These are phyloP conservation scores for Margaritifera margaritifera DNA, from an alignment of 2,888 invertebrate species.

Conservation along the genomic window DNA sequence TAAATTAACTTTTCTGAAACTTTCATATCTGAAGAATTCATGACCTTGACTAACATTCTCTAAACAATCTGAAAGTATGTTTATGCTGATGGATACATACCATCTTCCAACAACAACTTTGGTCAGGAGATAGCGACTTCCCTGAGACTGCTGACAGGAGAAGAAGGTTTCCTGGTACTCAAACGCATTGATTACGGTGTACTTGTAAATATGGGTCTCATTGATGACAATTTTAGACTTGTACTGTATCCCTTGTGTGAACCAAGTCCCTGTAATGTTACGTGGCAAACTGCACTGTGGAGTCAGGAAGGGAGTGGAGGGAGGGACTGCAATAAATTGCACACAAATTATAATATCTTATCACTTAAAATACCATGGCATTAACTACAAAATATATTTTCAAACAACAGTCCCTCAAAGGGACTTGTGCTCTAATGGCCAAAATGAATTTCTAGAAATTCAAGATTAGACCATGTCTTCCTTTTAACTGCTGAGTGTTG, in stretches of 20 bases:
- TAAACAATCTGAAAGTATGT: too few species aligned
- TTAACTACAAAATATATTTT: not conserved
- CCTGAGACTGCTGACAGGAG: conserved; percentile 93
- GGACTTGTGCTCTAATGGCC: too few species aligned
- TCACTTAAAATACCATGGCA: not conserved
- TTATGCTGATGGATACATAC: conserved; percentile 72
- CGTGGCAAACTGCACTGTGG: conserved; percentile 94
- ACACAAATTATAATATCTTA: not conserved
- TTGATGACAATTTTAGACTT: conserved; percentile 91
- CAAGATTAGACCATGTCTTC: too few species aligned
- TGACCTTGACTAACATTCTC: too few species aligned
- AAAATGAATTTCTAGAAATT: too few species aligned
- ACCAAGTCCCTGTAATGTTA: conserved; percentile 96
- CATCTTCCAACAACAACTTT: conserved; percentile 95
- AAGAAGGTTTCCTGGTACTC: conserved; percentile 86
- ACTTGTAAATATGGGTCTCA: conserved; percentile 96
- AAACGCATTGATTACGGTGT: conserved; percentile 90
- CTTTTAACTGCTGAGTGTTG: too few species aligned
- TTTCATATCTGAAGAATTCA: too few species aligned
- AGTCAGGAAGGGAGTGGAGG: conserved; percentile 69
- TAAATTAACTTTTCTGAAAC: not conserved
- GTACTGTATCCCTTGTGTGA: conserved; percentile 93
- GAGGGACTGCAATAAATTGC: conserved; percentile 49
- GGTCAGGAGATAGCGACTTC: conserved; percentile 95
- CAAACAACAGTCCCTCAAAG: too few species aligned